phyloP scores from a whole-genome alignment of 2,113 vertebrate genomes.

The Glareola pratincola region DNA sequence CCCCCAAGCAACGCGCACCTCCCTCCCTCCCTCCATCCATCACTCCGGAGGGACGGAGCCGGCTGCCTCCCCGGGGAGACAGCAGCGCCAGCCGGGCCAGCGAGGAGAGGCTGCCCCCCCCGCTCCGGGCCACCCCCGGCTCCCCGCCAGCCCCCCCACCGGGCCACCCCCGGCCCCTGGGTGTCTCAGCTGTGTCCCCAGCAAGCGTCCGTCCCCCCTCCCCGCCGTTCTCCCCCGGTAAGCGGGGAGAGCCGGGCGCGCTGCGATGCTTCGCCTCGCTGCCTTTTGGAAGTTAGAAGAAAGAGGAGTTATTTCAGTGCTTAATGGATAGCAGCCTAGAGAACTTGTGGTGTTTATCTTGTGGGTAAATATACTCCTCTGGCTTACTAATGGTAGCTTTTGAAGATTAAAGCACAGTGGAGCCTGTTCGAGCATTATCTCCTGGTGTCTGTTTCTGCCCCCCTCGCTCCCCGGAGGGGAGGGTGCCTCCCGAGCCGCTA shows the following conservation, averaged over 20 bases:
- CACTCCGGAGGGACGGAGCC: not conserved
- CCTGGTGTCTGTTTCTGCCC: not conserved
- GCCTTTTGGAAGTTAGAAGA: not conserved
- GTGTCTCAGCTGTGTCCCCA: not conserved
- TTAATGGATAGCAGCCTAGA: constrained; percentile 28
- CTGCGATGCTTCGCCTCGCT: not conserved
- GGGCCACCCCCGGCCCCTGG: not conserved
- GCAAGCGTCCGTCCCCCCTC: not conserved
- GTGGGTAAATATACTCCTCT: constrained; percentile 42
- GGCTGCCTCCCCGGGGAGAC: not conserved
- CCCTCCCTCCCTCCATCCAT: not conserved
- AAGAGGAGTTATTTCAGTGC: constrained; percentile 21
- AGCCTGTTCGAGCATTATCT: constrained; percentile 31
- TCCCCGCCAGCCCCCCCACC: too few species aligned
- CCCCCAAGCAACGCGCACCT: not conserved
- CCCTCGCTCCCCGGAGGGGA: not conserved
- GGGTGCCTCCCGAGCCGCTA: not conserved
- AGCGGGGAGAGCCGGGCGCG: not conserved
- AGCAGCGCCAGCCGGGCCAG: not conserved
- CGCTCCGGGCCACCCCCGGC: not conserved
- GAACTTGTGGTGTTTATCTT: constrained; percentile 52
- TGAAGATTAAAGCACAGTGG: constrained; percentile 48
- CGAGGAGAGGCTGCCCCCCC: not conserved
- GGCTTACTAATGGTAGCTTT: constrained; percentile 50
- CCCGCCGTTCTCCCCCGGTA: not conserved